Conservation (phyloP, 2,888 invertebrate species). For the Asteroscopus sphinx region DNA sequence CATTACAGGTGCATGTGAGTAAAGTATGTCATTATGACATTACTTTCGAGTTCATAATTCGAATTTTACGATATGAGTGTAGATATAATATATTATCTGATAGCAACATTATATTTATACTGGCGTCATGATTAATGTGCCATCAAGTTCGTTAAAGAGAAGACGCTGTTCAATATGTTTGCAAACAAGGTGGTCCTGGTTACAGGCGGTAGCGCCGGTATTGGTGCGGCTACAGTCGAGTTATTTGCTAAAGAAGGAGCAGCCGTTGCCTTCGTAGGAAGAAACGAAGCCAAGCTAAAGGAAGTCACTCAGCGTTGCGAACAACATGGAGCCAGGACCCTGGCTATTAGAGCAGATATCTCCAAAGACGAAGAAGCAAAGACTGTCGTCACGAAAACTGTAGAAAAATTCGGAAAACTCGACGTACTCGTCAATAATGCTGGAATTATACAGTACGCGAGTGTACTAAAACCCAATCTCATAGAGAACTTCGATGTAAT, state of each 20-base stretch:
- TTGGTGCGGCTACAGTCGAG: conserved; percentile 91
- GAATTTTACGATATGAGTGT: too few species aligned
- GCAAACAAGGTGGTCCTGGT: conserved; percentile 68
- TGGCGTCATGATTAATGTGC: too few species aligned
- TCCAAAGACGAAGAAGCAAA: conserved; percentile 61
- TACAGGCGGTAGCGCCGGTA: conserved; percentile 91
- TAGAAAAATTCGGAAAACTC: conserved; percentile 62
- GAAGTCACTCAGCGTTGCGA: conserved; percentile 78
- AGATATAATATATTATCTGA: too few species aligned
- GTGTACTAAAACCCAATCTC: conserved; percentile 28
- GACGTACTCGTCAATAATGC: conserved; percentile 71
- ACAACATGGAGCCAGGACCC: conserved; percentile 45
- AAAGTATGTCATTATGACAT: too few species aligned
- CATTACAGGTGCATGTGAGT: too few species aligned
- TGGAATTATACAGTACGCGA: conserved; percentile 60
- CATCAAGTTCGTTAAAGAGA: too few species aligned
- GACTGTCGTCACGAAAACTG: conserved; percentile 58
- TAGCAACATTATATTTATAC: too few species aligned
- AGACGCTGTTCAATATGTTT: conserved; percentile 59
- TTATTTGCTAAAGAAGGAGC: conserved; percentile 91
- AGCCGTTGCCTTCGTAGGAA: conserved; percentile 90
- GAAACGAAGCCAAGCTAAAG: conserved; percentile 91
- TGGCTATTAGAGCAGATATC: conserved; percentile 65
- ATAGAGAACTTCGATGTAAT: conserved; percentile 52
- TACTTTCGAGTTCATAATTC: too few species aligned